Evolutionary conservation across 2,888 invertebrate species (phyloP), one percentile per base, ranked within the genome.

Genomic region (Zaprionus bogoriensis): DNA sequence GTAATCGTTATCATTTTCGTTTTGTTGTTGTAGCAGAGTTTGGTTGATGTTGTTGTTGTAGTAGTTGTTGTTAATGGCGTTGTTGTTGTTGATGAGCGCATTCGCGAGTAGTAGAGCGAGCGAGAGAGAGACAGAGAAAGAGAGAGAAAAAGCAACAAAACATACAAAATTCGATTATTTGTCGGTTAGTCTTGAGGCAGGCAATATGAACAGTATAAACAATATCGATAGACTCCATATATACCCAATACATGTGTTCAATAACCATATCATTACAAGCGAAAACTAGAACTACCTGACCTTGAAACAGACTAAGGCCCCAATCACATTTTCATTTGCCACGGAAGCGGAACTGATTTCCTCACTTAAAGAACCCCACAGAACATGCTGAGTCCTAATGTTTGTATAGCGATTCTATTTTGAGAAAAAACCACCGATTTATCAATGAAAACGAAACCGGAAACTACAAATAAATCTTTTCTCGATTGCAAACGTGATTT

Each of bases 61-160:
- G 66, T 77, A 65, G 66, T 64, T 47, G 64, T 65, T 65, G 67
- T 63, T 66, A 65, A 48, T 32, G 55, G 57, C 52, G 54, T 59
- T 45, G 64, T 61, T 42, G 60, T 71, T 69, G 61, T 54, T 65
- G 64, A 60, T 61, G 66, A 60, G 75, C 78, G 59, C 65, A 69
- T 65, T 67, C 55, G 70, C 66, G 55, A 66, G 55, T 50, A 55
- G 66, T 50, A 28, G 54, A 54, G 54, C 54, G 47, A 47, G 63
- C 57, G 60, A 54, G 53, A 77, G 23, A 74, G 55, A 65, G 47
- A 75, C 38, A 75, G 45, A 69, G 45, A 77, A 50, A 72, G 54
- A 82, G 61, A 60, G 32, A 69, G 44, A 59, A 5, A 70, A 81
- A 69, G 76, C 78, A 81, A 78, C 78, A 81, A 71, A 80, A 81